Evolutionary conservation across 2,797 vertebrate genomes (phyloP).

Genomic region (Erethizon dorsatum): DNA sequence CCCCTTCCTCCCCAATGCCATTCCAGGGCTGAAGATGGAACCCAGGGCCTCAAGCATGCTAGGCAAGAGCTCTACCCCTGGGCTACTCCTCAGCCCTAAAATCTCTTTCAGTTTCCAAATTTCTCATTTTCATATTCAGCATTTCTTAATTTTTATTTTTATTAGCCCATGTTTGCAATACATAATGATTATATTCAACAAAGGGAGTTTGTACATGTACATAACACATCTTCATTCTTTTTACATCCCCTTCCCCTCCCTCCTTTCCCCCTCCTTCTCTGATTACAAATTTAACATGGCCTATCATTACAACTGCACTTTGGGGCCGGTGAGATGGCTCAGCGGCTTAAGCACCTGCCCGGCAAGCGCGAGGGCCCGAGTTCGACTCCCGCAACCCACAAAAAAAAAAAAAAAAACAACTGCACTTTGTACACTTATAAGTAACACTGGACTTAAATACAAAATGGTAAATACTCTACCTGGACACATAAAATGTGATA

Average conservation of each 20-base stretch:
- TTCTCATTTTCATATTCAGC: background rate
- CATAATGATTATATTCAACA: background rate
- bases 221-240: background rate
- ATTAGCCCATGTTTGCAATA: background rate
- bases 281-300: background rate
- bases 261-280: background rate
- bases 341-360: no score
- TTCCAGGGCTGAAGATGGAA: background rate
- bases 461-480: conserved; percentile 46
- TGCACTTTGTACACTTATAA: background rate
- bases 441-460: conserved; percentile 20
- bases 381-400: no score
- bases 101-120: background rate
- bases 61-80: background rate
- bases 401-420: no score
- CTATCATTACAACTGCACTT: background rate
- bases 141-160: background rate
- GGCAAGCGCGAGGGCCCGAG: no score
- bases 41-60: background rate
- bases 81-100: background rate
- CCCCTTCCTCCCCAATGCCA: background rate
- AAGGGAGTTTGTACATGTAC: background rate
- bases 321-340: no score
- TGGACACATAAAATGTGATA: conserved; percentile 32
- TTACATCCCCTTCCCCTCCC: background rate